Conservation (phyloP, 2,888 invertebrate species). For the Bombylius discolor region DNA sequence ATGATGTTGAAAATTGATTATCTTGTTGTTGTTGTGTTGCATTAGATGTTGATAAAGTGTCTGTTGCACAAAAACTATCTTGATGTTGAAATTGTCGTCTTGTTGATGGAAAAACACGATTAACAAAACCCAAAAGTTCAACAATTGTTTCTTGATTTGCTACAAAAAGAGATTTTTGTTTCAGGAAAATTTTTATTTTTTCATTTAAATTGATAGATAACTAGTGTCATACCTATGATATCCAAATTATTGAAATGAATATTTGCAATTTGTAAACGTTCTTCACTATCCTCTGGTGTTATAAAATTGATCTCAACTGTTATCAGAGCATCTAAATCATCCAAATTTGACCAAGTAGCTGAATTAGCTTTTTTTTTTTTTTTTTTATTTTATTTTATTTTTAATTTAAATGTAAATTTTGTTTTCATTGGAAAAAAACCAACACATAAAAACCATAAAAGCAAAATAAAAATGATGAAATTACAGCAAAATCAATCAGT, state of each 20-base stretch:
- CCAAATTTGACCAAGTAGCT: conserved; percentile 23
- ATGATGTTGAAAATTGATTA: conserved; percentile 13
- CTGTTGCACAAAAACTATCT: conserved; percentile 3
- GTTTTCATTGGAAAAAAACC: neutral
- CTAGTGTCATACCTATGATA: conserved; percentile 59
- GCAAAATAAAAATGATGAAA: neutral
- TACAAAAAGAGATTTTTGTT: conserved; percentile 26
- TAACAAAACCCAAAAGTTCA: conserved; percentile 78
- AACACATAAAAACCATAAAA: neutral
- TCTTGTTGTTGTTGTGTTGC: neutral
- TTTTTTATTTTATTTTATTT: neutral
- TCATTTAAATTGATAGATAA: neutral
- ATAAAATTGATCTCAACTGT: conserved; percentile 72
- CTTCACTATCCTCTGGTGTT: conserved; percentile 27
- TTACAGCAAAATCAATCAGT: neutral
- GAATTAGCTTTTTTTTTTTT: conserved; percentile 18
- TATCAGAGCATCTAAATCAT: conserved; percentile 58
- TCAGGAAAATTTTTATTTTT: too few relatives aligned
- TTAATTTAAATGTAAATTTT: neutral
- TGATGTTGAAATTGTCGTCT: too few relatives aligned
- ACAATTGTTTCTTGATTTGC: conserved; percentile 93
- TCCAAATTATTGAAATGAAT: conserved; percentile 90
- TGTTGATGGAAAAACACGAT: conserved; percentile 49
- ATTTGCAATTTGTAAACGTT: conserved; percentile 59
- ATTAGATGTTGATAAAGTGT: neutral